Percentiles rank a stretch among this genome's conserved stretches.
Evolutionary conservation across 2,797 vertebrate genomes (phyloP).

Genomic region (Acrocephalus scirpaceus): DNA sequence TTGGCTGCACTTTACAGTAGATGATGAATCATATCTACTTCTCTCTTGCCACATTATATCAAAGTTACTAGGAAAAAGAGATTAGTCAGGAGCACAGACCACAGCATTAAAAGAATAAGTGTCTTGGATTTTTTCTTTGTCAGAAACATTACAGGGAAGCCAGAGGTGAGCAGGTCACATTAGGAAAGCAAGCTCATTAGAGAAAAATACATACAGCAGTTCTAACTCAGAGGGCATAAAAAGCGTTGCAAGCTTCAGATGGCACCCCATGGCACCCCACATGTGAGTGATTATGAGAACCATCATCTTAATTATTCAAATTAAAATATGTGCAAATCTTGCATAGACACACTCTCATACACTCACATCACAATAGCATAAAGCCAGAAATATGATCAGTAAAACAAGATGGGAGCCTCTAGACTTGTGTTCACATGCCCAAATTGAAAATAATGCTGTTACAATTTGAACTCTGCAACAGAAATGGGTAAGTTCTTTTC

Average conservation of each 20-base stretch:
- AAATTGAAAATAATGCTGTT: not conserved
- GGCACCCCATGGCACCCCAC: not conserved
- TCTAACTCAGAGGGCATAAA: not conserved
- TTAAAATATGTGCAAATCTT: not conserved
- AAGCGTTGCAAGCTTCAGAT: not conserved
- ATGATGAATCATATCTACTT: slow-evolving; percentile 67
- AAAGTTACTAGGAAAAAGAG: slow-evolving; percentile 22
- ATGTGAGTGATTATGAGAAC: not conserved
- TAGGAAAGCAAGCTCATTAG: not conserved
- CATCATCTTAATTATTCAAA: not conserved
- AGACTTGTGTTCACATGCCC: not conserved
- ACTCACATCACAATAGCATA: not conserved
- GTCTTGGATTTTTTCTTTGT: not conserved
- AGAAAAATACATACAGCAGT: not conserved
- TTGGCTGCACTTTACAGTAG: slow-evolving; percentile 42
- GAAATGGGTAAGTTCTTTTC: not conserved
- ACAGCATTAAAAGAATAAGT: slow-evolving; percentile 29
- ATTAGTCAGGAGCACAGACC: slow-evolving; percentile 41
- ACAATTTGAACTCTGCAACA: not conserved
- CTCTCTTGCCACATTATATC: slow-evolving; percentile 25
- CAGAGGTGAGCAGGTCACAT: not conserved
- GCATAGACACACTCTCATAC: not conserved
- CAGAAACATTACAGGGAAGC: slow-evolving; percentile 22
- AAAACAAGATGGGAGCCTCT: not conserved
- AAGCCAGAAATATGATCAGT: not conserved